Evolutionary conservation across 53 echinoderm and acorn worm genomes (phyloP).

Genomic region (Holothuria leucospilota): DNA sequence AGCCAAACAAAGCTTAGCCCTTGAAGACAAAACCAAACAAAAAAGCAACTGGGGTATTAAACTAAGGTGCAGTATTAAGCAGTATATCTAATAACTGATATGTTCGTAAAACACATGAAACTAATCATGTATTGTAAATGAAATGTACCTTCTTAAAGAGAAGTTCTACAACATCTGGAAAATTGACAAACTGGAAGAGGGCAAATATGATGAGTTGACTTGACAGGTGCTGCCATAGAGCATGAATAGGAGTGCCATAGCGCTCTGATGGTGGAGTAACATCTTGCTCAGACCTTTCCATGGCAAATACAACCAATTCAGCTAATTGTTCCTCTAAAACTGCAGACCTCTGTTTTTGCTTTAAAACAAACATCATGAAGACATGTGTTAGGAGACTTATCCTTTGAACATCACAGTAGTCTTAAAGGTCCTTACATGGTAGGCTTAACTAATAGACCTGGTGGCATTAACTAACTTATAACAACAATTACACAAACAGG

Average conservation of each 20-base stretch:
- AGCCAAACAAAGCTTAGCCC: no score
- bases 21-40: no score
- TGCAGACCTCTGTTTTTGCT: slow-evolving; percentile 91
- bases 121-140: background rate
- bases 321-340: slow-evolving; percentile 89
- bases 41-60: no score
- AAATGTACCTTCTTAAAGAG: slow-evolving; percentile 82
- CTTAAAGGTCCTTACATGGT: no score
- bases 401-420: background rate
- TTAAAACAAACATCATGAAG: background rate
- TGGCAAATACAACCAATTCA: slow-evolving; percentile 86
- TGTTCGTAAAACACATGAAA: no score
- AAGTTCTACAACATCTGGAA: slow-evolving; percentile 83
- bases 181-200: slow-evolving; percentile 94
- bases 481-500: no score
- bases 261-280: slow-evolving; percentile 51
- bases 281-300: slow-evolving; percentile 90
- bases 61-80: no score
- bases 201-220: slow-evolving; percentile 98
- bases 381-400: background rate
- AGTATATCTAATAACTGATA: no score
- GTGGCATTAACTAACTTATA: no score
- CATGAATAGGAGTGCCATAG: slow-evolving; percentile 58
- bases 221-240: slow-evolving; percentile 95
- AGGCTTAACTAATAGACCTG: no score